phyloP scores from a whole-genome alignment of 2,113 vertebrate species.

The Dinomys branickii region DNA sequence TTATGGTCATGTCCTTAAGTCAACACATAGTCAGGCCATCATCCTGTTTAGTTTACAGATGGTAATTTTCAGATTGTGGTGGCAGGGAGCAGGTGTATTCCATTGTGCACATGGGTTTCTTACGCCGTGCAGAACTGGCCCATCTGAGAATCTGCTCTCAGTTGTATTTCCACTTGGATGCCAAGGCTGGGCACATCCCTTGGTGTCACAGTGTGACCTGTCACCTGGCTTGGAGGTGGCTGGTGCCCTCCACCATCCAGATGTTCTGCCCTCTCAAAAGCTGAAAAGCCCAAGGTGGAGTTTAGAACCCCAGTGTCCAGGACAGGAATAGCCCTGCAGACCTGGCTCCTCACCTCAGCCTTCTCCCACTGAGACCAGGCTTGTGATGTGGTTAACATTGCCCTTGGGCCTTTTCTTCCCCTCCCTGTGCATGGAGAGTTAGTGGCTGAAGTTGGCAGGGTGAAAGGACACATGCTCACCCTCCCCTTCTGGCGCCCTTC shows the following conservation, averaged over 20 bases:
- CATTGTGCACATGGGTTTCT: too few species aligned
- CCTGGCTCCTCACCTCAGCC: background rate
- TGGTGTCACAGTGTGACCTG: background rate
- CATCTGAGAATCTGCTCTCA: background rate
- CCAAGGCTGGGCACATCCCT: background rate
- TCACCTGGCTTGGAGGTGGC: background rate
- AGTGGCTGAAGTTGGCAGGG: background rate
- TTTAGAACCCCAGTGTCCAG: background rate
- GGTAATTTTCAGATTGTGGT: background rate
- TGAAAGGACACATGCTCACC: fast-evolving
- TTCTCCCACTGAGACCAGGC: background rate
- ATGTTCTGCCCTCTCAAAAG: background rate
- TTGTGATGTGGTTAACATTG: background rate
- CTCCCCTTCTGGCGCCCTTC: background rate
- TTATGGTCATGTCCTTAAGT: background rate
- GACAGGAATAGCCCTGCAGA: fast-evolving
- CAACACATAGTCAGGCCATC: background rate
- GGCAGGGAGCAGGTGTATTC: background rate
- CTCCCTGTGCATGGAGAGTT: background rate
- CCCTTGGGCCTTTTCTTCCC: background rate
- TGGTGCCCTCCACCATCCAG: too few species aligned
- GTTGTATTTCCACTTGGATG: background rate
- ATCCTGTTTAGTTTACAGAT: background rate
- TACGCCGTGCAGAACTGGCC: too few species aligned
- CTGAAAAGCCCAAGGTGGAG: background rate